Conservation (phyloP, 2,113 vertebrate genomes). For the Onychorhynchus coronatus region DNA sequence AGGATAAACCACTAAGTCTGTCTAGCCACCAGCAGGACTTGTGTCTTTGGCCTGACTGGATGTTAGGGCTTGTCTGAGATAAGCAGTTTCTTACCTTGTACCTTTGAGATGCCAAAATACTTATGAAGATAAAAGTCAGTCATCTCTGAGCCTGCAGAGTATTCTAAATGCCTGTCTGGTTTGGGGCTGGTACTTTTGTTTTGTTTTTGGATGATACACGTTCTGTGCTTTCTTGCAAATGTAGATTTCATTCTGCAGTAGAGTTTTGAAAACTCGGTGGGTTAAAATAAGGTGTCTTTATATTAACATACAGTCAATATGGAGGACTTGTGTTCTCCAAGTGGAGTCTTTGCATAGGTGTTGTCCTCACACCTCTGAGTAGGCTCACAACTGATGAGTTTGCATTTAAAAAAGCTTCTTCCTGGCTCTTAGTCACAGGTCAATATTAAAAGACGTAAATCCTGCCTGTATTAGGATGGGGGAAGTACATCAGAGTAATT, state of each 20-base stretch:
- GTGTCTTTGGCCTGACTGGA: background rate
- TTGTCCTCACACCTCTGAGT: background rate
- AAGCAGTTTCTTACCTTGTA: background rate
- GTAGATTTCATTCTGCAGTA: background rate
- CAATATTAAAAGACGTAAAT: background rate
- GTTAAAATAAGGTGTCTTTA: background rate
- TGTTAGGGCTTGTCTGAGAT: background rate
- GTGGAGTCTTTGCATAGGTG: background rate
- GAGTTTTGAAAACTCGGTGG: background rate
- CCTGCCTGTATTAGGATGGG: background rate
- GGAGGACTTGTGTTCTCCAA: background rate
- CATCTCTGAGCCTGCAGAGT: background rate
- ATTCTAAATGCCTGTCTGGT: background rate
- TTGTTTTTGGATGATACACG: background rate
- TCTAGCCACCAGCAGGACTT: too few relatives aligned
- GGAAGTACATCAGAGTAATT: background rate
- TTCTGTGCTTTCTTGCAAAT: background rate
- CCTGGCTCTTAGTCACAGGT: background rate
- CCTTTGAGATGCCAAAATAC: background rate
- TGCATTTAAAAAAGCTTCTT: background rate
- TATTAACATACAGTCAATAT: background rate
- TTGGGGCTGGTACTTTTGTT: background rate
- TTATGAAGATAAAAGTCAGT: background rate
- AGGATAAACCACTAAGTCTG: background rate
- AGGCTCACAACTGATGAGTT: background rate